A percentile compares a stretch with the other conserved stretches of the same genome.
Conservation (phyloP, 2,888 invertebrate species). For the Meandrusa payeni region DNA sequence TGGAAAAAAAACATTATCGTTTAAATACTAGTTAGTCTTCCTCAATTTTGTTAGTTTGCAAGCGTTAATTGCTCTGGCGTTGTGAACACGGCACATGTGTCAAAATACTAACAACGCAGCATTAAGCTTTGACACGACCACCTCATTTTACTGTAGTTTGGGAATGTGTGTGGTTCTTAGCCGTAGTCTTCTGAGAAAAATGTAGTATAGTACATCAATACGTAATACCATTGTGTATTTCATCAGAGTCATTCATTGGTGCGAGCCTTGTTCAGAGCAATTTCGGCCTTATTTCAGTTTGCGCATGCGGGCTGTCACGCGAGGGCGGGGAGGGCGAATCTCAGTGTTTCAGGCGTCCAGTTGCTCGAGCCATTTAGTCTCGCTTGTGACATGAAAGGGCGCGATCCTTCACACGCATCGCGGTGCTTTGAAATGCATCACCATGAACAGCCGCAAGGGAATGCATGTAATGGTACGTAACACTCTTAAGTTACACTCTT, state of each 20-base stretch:
- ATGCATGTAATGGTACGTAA: conserved; percentile 78
- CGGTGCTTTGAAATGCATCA: conserved; percentile 86
- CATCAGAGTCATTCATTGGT: conserved; percentile 47
- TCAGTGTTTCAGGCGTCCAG: conserved; percentile 65
- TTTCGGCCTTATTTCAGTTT: conserved; percentile 35
- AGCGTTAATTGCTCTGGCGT: too few relatives aligned
- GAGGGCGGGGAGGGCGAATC: conserved; percentile 41
- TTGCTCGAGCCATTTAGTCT: conserved; percentile 66
- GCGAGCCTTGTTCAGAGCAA: conserved; percentile 38
- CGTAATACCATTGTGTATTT: conserved; percentile 34
- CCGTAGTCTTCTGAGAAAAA: background rate
- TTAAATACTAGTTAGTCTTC: too few relatives aligned
- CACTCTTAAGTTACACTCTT: too few relatives aligned
- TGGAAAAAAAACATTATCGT: too few relatives aligned
- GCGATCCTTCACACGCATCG: conserved; percentile 74
- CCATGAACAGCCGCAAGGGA: conserved; percentile 84
- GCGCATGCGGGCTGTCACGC: conserved; percentile 49
- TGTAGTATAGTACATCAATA: conserved; percentile 3
- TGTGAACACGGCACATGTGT: too few relatives aligned
- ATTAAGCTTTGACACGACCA: too few relatives aligned
- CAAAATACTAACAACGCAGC: too few relatives aligned
- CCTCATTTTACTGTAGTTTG: too few relatives aligned
- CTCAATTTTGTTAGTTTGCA: too few relatives aligned
- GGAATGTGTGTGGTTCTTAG: too few relatives aligned
- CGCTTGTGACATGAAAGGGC: conserved; percentile 81